Evolutionary conservation across 2,888 invertebrate genomes (phyloP).

Genomic region (Celastrina argiolus): DNA sequence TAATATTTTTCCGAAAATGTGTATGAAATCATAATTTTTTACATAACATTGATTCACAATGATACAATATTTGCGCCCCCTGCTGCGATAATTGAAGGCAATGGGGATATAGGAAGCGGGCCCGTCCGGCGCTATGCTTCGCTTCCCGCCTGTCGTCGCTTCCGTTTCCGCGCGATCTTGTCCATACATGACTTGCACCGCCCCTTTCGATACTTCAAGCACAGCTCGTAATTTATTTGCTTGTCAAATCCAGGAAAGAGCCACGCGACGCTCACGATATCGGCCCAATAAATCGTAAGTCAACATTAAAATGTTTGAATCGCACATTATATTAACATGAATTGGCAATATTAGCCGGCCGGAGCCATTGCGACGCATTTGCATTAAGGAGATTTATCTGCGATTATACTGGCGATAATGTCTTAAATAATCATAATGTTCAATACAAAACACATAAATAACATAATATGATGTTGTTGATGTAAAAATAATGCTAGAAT

Average conservation of each 20-base stretch:
- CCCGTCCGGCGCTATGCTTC: constrained; percentile 66
- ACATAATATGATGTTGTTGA: neutral
- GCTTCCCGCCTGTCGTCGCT: constrained; percentile 67
- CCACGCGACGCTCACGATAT: constrained; percentile 55
- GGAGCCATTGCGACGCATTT: constrained; percentile 9
- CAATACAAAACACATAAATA: neutral
- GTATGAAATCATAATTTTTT: neutral
- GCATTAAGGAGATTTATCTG: constrained; percentile 19
- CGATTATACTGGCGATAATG: constrained; percentile 5
- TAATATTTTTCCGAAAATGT: neutral
- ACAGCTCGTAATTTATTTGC: constrained; percentile 72
- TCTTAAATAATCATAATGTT: constrained; percentile 14
- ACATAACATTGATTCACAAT: constrained; percentile 30
- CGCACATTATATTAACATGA: constrained; percentile 37
- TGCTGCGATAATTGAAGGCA: constrained; percentile 73
- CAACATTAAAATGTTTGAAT: constrained; percentile 36
- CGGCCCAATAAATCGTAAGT: constrained; percentile 47
- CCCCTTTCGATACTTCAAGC: constrained; percentile 61
- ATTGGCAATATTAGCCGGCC: constrained; percentile 31
- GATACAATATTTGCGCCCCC: constrained; percentile 53
- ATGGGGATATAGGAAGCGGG: constrained; percentile 62
- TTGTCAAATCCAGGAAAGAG: constrained; percentile 74
- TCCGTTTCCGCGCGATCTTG: constrained; percentile 67
- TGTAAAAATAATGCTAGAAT: neutral
- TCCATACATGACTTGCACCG: constrained; percentile 51